Percentiles rank a stretch among this genome's conserved stretches.
Evolutionary conservation across 2,888 invertebrate species (phyloP).

Genomic region (Parnassius smintheus): DNA sequence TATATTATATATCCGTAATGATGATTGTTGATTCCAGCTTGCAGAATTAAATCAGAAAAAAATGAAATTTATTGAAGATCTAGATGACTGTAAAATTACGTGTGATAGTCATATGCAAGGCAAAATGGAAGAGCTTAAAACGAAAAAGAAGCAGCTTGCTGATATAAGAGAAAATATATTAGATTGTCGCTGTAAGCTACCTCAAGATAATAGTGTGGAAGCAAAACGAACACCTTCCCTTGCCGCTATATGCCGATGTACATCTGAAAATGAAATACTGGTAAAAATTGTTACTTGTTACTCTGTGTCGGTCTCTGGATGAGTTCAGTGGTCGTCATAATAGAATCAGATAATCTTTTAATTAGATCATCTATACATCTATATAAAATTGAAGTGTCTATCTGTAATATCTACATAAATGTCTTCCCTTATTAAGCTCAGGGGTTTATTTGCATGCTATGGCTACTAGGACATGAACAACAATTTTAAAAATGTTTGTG

Average conservation of each 20-base stretch:
- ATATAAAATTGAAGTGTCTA: no score
- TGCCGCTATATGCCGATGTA: conserved; percentile 62
- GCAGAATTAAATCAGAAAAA: conserved; percentile 54
- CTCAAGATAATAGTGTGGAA: conserved; percentile 53
- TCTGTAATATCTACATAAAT: no score
- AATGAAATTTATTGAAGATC: conserved; percentile 48
- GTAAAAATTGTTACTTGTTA: conserved; percentile 35
- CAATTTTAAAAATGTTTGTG: no score
- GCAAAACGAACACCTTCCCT: conserved; percentile 67
- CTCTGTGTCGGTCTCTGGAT: no score
- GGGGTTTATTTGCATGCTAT: no score
- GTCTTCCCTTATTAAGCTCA: no score
- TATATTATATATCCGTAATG: neutral
- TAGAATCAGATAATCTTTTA: no score
- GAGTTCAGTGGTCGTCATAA: no score
- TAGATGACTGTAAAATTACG: conserved; percentile 55
- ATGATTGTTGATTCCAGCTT: conserved; percentile 41
- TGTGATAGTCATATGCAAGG: conserved; percentile 54
- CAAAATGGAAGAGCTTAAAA: conserved; percentile 47
- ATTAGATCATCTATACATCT: no score
- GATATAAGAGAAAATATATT: conserved; percentile 49
- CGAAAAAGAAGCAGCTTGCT: conserved; percentile 45
- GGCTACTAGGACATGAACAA: no score
- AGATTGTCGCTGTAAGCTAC: conserved; percentile 64
- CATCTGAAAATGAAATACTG: conserved; percentile 50